Conservation (phyloP, 1,140 invertebrate species). For the Drosophila sechellia region DNA sequence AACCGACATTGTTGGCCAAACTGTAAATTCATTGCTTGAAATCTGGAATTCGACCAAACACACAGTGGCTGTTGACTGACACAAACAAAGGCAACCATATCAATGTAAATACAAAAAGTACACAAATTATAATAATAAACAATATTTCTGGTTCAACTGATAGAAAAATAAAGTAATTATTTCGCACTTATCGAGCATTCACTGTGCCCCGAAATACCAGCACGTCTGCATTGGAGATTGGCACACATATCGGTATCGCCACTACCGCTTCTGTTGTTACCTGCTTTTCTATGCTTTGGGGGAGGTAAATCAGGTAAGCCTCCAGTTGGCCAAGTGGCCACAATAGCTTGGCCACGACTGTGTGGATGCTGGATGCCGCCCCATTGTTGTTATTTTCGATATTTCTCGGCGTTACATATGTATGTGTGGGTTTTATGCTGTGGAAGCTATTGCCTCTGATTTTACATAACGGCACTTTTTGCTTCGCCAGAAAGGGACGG, state of each 20-base stretch:
- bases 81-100: too few relatives aligned
- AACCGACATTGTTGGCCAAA: conserved; percentile 17
- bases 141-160: neutral
- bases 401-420: conserved; percentile 1
- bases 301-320: conserved; percentile 32
- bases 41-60: conserved; percentile 9
- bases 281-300: conserved; percentile 18
- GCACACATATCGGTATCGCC: conserved; percentile 30
- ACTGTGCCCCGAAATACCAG: conserved; percentile 20
- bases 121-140: neutral
- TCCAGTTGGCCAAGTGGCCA: conserved; percentile 28
- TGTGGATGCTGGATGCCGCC: conserved; percentile 21
- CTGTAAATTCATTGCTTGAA: conserved; percentile 18
- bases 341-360: conserved; percentile 17
- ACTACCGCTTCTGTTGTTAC: conserved; percentile 14
- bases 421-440: neutral
- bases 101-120: neutral
- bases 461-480: conserved; percentile 43
- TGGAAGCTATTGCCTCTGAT: conserved; percentile 16
- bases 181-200: conserved; percentile 1
- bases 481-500: conserved; percentile 9
- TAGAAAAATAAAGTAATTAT: neutral
- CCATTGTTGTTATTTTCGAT: conserved; percentile 40
- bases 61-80: neutral
- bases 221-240: conserved; percentile 27